phyloP scores from a whole-genome alignment of 2,888 invertebrate species.

The Aphidius colemani region DNA sequence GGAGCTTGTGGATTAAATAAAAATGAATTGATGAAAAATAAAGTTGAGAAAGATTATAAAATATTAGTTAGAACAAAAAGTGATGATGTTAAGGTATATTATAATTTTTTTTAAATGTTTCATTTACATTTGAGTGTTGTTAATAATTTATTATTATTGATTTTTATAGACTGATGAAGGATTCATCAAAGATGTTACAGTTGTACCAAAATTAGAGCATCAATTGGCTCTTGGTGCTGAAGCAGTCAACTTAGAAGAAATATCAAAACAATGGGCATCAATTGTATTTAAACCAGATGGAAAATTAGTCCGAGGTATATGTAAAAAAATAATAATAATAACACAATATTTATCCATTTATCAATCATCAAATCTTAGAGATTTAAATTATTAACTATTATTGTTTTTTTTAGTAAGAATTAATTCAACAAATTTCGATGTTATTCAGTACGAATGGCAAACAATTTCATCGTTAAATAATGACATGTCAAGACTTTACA shows the following conservation, averaged over 20 bases:
- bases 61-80: slow-evolving; percentile 45
- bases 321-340: slow-evolving; percentile 13
- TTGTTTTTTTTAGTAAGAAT: slow-evolving; percentile 39
- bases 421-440: slow-evolving; percentile 35
- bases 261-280: slow-evolving; percentile 45
- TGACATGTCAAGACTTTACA: slow-evolving; percentile 45
- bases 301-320: slow-evolving; percentile 40
- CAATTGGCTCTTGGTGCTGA: slow-evolving; percentile 45
- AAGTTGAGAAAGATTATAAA: slow-evolving; percentile 39
- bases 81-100: slow-evolving; percentile 43
- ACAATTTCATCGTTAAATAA: slow-evolving; percentile 41
- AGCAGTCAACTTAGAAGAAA: slow-evolving; percentile 45
- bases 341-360: too few relatives aligned
- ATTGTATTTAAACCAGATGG: slow-evolving; percentile 42
- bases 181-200: slow-evolving; percentile 32
- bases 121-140: neutral
- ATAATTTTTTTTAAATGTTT: neutral
- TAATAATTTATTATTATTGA: slow-evolving; percentile 11
- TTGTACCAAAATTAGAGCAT: slow-evolving; percentile 46
- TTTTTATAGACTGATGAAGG: slow-evolving; percentile 17
- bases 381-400: neutral
- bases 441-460: slow-evolving; percentile 44
- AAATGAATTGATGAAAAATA: slow-evolving; percentile 41
- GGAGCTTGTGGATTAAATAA: slow-evolving; percentile 36
- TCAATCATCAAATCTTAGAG: too few relatives aligned